Evolutionary conservation across 2,113 vertebrate genomes (phyloP).

Genomic region (Salvelinus fontinalis): DNA sequence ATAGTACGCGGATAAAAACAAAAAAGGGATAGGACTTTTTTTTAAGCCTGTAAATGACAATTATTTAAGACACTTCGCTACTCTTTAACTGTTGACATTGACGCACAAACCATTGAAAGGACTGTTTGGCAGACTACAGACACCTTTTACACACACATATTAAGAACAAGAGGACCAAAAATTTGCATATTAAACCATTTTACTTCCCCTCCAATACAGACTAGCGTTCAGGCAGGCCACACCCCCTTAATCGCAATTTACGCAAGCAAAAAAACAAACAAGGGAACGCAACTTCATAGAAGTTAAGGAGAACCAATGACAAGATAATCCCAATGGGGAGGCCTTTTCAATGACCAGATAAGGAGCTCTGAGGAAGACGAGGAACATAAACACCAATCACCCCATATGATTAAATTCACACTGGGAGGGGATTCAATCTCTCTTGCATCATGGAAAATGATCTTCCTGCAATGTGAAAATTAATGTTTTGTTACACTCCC

Average conservation of each 20-base stretch:
- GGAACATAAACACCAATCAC: conserved; percentile 5
- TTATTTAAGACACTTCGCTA: not conserved
- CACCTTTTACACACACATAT: not conserved
- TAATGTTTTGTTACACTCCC: not conserved
- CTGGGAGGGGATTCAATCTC: conserved; percentile 16
- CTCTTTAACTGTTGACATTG: not conserved
- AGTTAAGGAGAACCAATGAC: conserved; percentile 77
- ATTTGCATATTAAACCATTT: not conserved
- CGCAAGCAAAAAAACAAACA: conserved; percentile 63
- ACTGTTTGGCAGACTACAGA: no score
- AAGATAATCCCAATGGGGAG: conserved; percentile 74
- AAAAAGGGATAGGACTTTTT: not conserved
- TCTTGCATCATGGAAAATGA: conserved; percentile 14
- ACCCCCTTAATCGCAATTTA: conserved; percentile 59
- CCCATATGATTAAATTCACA: conserved; percentile 8
- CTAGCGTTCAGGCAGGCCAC: conserved; percentile 18
- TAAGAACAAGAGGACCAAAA: not conserved
- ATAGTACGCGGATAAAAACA: not conserved
- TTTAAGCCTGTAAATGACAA: not conserved
- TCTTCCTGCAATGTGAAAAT: not conserved
- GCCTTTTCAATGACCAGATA: conserved; percentile 62
- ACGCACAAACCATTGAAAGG: not conserved
- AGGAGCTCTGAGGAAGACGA: conserved; percentile 63
- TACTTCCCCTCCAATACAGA: not conserved
- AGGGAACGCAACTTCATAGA: conserved; percentile 82